A percentile compares a stretch with the other conserved stretches of the same genome.
phyloP scores from a whole-genome alignment of 2,888 invertebrate species.

The Eugnorisma glareosa region DNA sequence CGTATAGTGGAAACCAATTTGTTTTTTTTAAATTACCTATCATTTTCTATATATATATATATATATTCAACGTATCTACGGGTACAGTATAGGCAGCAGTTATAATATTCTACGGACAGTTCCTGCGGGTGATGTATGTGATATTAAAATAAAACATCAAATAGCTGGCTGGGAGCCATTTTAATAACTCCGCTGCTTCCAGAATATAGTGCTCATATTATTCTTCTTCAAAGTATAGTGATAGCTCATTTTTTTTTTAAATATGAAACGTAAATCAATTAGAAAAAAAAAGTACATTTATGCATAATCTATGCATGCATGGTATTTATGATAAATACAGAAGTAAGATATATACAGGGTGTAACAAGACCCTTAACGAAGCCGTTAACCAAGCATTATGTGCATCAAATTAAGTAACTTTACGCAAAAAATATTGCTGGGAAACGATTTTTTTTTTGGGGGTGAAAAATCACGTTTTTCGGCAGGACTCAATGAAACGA shows the following conservation, averaged over 20 bases:
- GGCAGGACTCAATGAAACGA: too few relatives aligned
- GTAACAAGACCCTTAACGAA: too few relatives aligned
- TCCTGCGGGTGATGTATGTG: slow-evolving; percentile 43
- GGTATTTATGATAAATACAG: too few relatives aligned
- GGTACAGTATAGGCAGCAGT: not conserved
- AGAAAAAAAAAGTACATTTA: not conserved
- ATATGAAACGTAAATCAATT: not conserved
- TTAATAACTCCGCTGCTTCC: slow-evolving; percentile 39
- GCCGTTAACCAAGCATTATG: too few relatives aligned
- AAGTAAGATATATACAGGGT: too few relatives aligned
- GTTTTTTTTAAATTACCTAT: not conserved
- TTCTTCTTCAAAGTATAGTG: slow-evolving; percentile 14
- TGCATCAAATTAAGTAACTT: too few relatives aligned
- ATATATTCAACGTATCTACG: not conserved
- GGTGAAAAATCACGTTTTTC: too few relatives aligned
- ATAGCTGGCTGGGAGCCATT: slow-evolving; percentile 54
- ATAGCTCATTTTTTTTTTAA: not conserved
- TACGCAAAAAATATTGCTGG: too few relatives aligned
- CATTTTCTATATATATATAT: too few relatives aligned
- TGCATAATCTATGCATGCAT: not conserved
- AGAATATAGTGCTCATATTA: slow-evolving; percentile 21
- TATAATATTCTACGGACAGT: slow-evolving; percentile 27
- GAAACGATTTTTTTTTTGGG: too few relatives aligned
- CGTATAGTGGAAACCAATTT: too few relatives aligned
- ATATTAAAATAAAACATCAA: slow-evolving; percentile 56